A percentile compares a stretch with the other conserved stretches of the same genome.
Conservation (phyloP, 2,113 vertebrate genomes). For the Bettongia penicillata region DNA sequence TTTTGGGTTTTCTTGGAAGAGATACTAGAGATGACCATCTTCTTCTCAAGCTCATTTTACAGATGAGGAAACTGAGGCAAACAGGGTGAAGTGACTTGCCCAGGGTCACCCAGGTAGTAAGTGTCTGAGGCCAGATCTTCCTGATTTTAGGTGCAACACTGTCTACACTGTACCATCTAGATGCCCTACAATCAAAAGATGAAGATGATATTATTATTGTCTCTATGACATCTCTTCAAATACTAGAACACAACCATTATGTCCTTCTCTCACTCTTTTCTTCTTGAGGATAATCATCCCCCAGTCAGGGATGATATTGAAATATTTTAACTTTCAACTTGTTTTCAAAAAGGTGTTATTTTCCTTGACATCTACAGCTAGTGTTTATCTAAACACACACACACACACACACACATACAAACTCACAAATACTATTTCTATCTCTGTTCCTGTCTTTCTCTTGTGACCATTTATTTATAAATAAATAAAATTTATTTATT, state of each 20-base stretch:
- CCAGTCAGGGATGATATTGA: not conserved
- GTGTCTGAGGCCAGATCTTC: no score
- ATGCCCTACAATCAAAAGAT: not conserved
- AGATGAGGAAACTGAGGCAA: not conserved
- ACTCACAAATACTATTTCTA: not conserved
- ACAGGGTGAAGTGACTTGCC: no score
- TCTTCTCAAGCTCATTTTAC: no score
- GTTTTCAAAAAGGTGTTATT: constrained; percentile 43
- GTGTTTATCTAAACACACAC: not conserved
- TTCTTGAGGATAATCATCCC: not conserved
- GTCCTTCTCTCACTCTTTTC: not conserved
- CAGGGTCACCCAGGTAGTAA: no score
- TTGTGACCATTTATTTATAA: not conserved
- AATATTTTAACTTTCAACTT: constrained; percentile 39
- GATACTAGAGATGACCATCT: no score
- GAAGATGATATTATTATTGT: not conserved
- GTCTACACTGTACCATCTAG: not conserved
- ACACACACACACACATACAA: not conserved
- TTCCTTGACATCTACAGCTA: constrained; percentile 38
- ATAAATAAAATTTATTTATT: no score
- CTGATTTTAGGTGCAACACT: no score
- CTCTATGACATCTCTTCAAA: not conserved
- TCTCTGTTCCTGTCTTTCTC: not conserved
- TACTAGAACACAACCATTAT: not conserved
- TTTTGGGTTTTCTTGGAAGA: no score